Base-by-base conservation (phyloP, 2,113 vertebrate genomes). In the Rallus limicola region DNA sequence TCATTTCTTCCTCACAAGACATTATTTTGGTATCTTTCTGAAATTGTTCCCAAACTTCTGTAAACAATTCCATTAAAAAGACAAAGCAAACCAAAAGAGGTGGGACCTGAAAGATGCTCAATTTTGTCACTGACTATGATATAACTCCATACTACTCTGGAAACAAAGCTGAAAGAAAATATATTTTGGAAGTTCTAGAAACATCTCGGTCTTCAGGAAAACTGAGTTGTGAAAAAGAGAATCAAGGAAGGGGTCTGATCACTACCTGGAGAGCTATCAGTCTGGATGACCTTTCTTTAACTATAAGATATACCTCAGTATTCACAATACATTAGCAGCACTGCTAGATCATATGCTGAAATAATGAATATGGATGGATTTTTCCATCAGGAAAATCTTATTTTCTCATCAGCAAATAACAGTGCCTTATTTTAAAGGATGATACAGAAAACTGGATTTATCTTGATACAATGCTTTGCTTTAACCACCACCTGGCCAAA, bases 351-450 rank as follows among this genome's bases (percentile, higher is more conserved):
- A 60, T 33, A 48, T 1, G 9, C 48, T 55, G 75, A 93, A 88
- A 53, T 53, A 88, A 91, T 86, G 10, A 90, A 92, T 65, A 90
- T 0, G 0, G 67, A 86, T 88, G 64, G 70, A 69, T 85, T 92
- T 91, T 96, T 92, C 96, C 70, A 87, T 62, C 26, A 80, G 60
- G 50, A 96, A 96, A 75, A 88, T 78, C 82, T 86, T 91, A 91
- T 93, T 92, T 94, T 33, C 82, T 96, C 79, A 94, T 52, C 78
- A 88, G 58, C 65, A 87, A 95, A 56, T 58, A 92, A 86, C 60
- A 92, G 42, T 50, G 31, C 34, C 52, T 69, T 71, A 58, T 31
- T 80, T 88, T 68, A 94, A 93, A 77, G 65, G 85, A 91, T 46
- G 36, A 91, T 81, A 68, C 6, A 83, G 65, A 20, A 95, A 94